phyloP scores from a whole-genome alignment of 1,140 invertebrate species.

The Amyelois transitella region DNA sequence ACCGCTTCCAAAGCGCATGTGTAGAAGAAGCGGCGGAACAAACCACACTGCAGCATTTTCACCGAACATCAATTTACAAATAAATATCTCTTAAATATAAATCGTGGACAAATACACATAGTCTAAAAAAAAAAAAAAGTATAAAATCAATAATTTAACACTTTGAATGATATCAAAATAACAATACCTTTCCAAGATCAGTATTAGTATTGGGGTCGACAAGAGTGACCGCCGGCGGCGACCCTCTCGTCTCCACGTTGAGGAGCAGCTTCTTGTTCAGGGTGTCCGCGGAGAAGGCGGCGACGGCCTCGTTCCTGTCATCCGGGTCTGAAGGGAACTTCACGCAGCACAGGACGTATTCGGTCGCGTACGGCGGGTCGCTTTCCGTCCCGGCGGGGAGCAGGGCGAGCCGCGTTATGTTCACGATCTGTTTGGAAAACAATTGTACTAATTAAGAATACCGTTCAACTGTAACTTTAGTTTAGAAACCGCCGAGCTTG shows the following conservation, averaged over 20 bases:
- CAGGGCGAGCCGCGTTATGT: slow-evolving; percentile 79
- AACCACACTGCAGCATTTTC: too few relatives aligned
- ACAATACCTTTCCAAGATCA: slow-evolving; percentile 85
- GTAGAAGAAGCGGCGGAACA: too few relatives aligned
- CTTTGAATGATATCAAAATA: too few relatives aligned
- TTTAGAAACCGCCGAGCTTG: too few relatives aligned
- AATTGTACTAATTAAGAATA: neutral
- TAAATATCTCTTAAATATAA: too few relatives aligned
- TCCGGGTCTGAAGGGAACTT: slow-evolving; percentile 90
- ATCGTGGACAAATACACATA: too few relatives aligned
- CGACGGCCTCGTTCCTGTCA: slow-evolving; percentile 83
- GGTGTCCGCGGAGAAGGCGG: slow-evolving; percentile 79
- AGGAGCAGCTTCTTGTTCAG: slow-evolving; percentile 80
- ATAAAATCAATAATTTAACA: too few relatives aligned
- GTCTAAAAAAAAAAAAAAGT: too few relatives aligned
- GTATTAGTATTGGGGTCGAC: slow-evolving; percentile 81
- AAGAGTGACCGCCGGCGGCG: slow-evolving; percentile 83
- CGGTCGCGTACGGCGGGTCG: slow-evolving; percentile 88
- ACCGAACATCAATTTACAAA: too few relatives aligned
- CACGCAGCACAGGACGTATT: slow-evolving; percentile 90
- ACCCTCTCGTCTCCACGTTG: slow-evolving; percentile 81
- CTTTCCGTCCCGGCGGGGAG: slow-evolving; percentile 85
- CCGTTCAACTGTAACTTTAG: too few relatives aligned
- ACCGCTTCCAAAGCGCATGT: too few relatives aligned
- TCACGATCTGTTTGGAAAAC: slow-evolving; percentile 38